A percentile compares a stretch with the other conserved stretches of the same genome.
phyloP scores from a whole-genome alignment of 2,888 invertebrate species.

The Trissolcus japonicus region DNA sequence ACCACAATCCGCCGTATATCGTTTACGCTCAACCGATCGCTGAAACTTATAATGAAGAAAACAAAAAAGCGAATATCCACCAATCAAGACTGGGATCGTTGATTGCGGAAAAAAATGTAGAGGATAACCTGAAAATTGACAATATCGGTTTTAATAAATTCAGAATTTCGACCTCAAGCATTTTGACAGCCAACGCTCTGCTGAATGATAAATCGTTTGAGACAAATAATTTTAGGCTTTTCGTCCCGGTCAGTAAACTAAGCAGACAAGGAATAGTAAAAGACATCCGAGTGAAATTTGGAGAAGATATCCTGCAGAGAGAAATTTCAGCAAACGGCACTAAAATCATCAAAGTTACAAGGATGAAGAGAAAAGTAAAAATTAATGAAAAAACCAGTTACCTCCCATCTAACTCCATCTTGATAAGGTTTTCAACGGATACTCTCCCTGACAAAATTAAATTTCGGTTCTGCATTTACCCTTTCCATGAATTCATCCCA shows the following conservation, averaged over 20 bases:
- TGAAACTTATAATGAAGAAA: neutral
- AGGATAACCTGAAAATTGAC: too few species aligned
- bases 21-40: neutral
- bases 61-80: constrained; percentile 3
- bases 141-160: too few species aligned
- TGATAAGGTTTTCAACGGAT: neutral
- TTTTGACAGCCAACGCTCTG: neutral
- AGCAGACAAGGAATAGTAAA: neutral
- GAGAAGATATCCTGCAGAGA: neutral
- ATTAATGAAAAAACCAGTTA: neutral
- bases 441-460: neutral
- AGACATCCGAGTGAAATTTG: neutral
- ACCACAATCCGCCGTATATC: neutral
- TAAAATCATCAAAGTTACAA: neutral
- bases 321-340: neutral
- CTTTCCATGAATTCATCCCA: neutral
- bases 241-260: neutral
- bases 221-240: neutral
- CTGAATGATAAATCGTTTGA: neutral
- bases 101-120: too few species aligned
- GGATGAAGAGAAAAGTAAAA: neutral
- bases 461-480: neutral
- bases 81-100: neutral
- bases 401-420: neutral
- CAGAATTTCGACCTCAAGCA: too few species aligned